phyloP scores from a whole-genome alignment of 2,888 invertebrate species.

The Caenorhabditis uteleia region DNA sequence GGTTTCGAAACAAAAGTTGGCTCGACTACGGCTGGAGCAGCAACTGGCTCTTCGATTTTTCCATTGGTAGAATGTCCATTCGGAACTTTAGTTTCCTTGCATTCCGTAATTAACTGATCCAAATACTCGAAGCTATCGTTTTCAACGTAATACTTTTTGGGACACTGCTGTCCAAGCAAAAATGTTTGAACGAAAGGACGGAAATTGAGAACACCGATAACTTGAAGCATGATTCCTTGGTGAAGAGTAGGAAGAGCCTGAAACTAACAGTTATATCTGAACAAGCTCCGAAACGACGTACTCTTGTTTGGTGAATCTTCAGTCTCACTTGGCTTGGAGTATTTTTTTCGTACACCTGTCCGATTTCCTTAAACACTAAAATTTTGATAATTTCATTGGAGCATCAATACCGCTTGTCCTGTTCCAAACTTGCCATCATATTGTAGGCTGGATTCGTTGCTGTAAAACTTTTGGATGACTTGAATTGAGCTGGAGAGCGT shows the following conservation, averaged over 20 bases:
- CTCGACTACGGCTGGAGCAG: constrained; percentile 3
- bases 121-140: constrained; percentile 39
- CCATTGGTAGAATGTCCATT: constrained; percentile 21
- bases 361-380: constrained; percentile 36
- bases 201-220: constrained; percentile 32
- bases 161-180: constrained; percentile 48
- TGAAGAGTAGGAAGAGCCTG: constrained; percentile 31
- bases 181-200: constrained; percentile 51
- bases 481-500: constrained; percentile 24
- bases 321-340: constrained; percentile 24
- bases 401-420: constrained; percentile 41
- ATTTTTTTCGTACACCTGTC: constrained; percentile 17
- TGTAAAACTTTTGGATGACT: constrained; percentile 40
- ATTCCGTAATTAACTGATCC: neutral
- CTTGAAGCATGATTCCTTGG: constrained; percentile 35
- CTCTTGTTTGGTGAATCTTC: constrained; percentile 39
- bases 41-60: constrained; percentile 1
- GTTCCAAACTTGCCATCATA: constrained; percentile 36
- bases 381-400: neutral
- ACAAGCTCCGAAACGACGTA: neutral
- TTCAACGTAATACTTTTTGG: constrained; percentile 55
- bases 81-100: neutral
- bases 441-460: constrained; percentile 46
- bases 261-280: neutral
- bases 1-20: constrained; percentile 9